A percentile compares a stretch with the other conserved stretches of the same genome.
Conservation (phyloP, 92 coral and sea anemone genomes). For the Metridium senile region DNA sequence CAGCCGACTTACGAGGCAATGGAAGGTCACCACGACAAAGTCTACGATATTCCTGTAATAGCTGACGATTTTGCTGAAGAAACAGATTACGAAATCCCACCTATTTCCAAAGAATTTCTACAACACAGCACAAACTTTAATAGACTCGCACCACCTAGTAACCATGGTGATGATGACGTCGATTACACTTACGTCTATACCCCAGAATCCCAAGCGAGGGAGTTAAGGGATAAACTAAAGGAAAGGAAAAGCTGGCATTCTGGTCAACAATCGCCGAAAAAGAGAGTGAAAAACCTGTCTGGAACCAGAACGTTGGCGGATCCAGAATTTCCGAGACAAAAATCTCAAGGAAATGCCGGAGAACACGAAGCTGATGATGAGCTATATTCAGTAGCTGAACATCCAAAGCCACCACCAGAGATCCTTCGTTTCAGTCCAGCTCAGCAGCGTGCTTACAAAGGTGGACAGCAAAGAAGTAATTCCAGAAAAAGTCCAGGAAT, state of each 20-base stretch:
- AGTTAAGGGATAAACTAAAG: not conserved
- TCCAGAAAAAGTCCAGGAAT: slow-evolving; percentile 1
- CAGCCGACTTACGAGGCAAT: not conserved
- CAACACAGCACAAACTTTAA: not conserved
- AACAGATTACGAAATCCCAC: slow-evolving; percentile 19
- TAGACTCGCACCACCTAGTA: slow-evolving; percentile 5
- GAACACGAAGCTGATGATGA: slow-evolving; percentile 1
- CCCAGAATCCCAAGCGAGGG: slow-evolving; percentile 20
- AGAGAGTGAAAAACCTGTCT: not conserved
- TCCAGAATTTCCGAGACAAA: not conserved
- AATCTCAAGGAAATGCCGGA: not conserved
- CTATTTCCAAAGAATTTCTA: slow-evolving; percentile 2
- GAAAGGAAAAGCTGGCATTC: slow-evolving; percentile 19
- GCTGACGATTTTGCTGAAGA: slow-evolving; percentile 2
- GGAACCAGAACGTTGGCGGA: not conserved
- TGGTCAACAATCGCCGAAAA: slow-evolving; percentile 2
- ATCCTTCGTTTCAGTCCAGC: slow-evolving; percentile 13
- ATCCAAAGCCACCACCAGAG: slow-evolving; percentile 25
- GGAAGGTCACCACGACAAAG: not conserved
- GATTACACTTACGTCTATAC: slow-evolving; percentile 12
- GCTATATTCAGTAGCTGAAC: slow-evolving; percentile 20
- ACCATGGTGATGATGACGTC: slow-evolving; percentile 20
- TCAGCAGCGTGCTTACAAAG: not conserved
- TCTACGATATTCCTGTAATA: slow-evolving; percentile 19
- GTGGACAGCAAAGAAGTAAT: not conserved